phyloP scores from a whole-genome alignment of 2,113 vertebrate species.

The Leptocoma aspasia region DNA sequence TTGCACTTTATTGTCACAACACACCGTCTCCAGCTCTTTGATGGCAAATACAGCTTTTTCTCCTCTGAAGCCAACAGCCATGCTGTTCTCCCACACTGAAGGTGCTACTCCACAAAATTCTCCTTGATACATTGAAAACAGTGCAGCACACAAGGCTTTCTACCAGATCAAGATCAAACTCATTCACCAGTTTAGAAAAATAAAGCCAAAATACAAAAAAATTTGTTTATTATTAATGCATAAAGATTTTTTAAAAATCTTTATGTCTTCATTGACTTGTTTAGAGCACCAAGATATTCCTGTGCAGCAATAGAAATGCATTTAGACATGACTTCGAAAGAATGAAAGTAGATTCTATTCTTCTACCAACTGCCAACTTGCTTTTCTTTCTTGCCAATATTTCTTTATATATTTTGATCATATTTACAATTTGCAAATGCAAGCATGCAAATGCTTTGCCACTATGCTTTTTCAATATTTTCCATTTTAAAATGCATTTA shows the following conservation, averaged over 20 bases:
- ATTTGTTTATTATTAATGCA: not conserved
- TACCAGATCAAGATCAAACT: not conserved
- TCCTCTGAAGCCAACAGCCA: not conserved
- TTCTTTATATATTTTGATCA: not conserved
- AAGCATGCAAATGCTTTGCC: not conserved
- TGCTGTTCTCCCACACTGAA: not conserved
- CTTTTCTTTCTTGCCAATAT: not conserved
- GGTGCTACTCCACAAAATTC: not conserved
- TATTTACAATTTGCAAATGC: not conserved
- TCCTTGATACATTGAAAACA: not conserved
- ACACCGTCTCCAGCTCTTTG: not conserved
- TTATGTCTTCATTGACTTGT: not conserved
- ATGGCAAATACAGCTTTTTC: not conserved
- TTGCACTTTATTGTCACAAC: not conserved
- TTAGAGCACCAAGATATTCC: not conserved
- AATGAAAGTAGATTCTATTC: not conserved
- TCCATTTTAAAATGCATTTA: not conserved
- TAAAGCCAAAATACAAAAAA: not conserved
- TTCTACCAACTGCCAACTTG: not conserved
- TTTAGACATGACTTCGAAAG: not conserved
- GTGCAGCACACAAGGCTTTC: not conserved
- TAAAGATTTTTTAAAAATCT: accelerated
- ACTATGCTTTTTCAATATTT: not conserved
- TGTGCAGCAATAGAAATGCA: not conserved
- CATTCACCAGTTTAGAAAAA: not conserved